phyloP scores from a whole-genome alignment of 2,797 vertebrate genomes.

The Periophthalmus magnuspinnatus region DNA sequence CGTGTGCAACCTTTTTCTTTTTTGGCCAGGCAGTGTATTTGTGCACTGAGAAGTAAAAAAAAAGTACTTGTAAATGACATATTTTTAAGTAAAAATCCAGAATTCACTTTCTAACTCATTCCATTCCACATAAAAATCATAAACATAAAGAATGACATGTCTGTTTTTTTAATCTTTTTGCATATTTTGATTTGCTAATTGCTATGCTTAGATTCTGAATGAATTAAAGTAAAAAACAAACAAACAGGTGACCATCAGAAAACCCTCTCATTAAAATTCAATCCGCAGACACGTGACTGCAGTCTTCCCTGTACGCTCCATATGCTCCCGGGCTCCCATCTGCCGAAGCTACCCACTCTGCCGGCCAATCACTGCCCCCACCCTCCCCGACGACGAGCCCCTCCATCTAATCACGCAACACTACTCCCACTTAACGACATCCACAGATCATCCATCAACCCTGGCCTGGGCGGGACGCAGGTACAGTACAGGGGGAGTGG shows the following conservation, averaged over 20 bases:
- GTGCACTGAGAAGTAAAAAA: too few species aligned
- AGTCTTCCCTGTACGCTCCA: background rate
- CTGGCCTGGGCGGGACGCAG: slow-evolving; percentile 33
- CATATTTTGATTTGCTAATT: too few species aligned
- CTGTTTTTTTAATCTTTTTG: too few species aligned
- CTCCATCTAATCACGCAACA: slow-evolving; percentile 57
- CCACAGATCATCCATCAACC: slow-evolving; percentile 67
- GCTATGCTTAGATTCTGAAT: too few species aligned
- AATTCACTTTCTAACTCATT: too few species aligned
- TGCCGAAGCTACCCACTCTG: slow-evolving; percentile 19
- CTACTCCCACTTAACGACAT: slow-evolving; percentile 56
- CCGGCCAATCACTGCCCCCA: slow-evolving; percentile 36
- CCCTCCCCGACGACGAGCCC: slow-evolving; percentile 29
- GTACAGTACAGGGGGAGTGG: slow-evolving; percentile 22
- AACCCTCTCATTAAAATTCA: slow-evolving; percentile 1
- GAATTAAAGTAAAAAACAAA: too few species aligned
- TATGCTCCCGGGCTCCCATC: slow-evolving; percentile 8
- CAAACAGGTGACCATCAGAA: background rate
- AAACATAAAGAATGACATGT: too few species aligned
- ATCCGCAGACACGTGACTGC: background rate
- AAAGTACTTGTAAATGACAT: too few species aligned
- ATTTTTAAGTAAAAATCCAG: too few species aligned
- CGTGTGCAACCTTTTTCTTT: too few species aligned
- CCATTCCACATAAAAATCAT: too few species aligned
- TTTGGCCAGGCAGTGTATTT: too few species aligned